These are phyloP conservation scores for Cistogaster globosa DNA, from an alignment of 2,888 invertebrate genomes.

Conservation along the genomic window DNA sequence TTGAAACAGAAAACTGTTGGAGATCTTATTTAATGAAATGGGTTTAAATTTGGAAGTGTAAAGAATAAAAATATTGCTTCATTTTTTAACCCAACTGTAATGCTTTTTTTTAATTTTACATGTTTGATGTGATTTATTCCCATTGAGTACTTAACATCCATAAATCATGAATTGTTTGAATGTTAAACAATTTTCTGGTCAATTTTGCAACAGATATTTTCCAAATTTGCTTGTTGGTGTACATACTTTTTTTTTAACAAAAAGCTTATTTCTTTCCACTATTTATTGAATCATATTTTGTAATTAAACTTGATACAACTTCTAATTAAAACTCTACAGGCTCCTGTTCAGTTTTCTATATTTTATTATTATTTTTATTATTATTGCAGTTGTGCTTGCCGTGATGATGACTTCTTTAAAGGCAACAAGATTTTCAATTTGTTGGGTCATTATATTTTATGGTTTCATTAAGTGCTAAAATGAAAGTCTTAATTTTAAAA, in stretches of 20 bases:
- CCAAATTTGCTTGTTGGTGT: not conserved
- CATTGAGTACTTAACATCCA: constrained; percentile 17
- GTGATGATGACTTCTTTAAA: constrained; percentile 28
- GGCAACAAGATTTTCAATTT: constrained; percentile 68
- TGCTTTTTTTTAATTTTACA: not conserved
- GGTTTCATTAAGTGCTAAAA: constrained; percentile 70
- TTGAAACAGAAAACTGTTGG: constrained; percentile 76
- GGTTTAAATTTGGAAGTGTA: constrained; percentile 32
- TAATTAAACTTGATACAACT: constrained; percentile 80
- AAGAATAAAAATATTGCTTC: not conserved
- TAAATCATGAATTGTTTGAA: constrained; percentile 54
- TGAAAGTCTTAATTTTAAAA: constrained; percentile 50
- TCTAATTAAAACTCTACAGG: constrained; percentile 81
- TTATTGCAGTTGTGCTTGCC: not conserved
- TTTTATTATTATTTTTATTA: constrained; percentile 24
- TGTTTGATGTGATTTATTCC: not conserved
- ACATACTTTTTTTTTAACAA: not conserved
- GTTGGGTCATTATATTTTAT: constrained; percentile 69
- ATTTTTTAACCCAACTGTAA: not conserved
- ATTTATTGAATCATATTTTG: constrained; percentile 75
- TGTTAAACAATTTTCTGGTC: constrained; percentile 31
- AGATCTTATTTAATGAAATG: constrained; percentile 81
- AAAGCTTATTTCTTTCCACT: constrained; percentile 5
- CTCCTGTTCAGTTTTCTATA: constrained; percentile 71
- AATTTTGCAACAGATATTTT: constrained; percentile 42